phyloP scores from a whole-genome alignment of 2,888 invertebrate genomes.

The Amphiduros pacificus region DNA sequence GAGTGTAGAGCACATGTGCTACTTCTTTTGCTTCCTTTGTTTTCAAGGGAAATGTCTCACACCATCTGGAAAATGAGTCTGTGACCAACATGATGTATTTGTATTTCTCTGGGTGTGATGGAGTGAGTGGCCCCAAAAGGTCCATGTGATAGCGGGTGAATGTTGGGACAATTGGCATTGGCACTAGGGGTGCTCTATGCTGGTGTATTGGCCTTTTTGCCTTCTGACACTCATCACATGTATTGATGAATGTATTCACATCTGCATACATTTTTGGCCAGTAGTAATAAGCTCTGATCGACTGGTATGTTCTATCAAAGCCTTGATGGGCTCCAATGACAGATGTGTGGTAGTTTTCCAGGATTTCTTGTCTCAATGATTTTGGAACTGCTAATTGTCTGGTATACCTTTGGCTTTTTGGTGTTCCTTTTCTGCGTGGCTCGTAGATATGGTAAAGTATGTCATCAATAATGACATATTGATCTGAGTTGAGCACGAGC shows the following conservation, averaged over 20 bases:
- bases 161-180: slow-evolving; percentile 21
- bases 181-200: slow-evolving; percentile 19
- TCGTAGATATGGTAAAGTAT: background rate
- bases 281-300: slow-evolving; percentile 19
- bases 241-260: slow-evolving; percentile 18
- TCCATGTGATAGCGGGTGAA: slow-evolving; percentile 28
- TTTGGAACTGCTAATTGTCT: background rate
- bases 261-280: slow-evolving; percentile 26
- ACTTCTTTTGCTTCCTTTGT: slow-evolving; percentile 16
- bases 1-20: slow-evolving; percentile 2
- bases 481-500: background rate
- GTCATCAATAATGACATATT: slow-evolving; percentile 5
- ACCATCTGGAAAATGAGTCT: slow-evolving; percentile 17
- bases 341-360: slow-evolving; percentile 19
- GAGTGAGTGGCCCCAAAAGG: slow-evolving; percentile 27
- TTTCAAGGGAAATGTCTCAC: slow-evolving; percentile 25
- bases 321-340: slow-evolving; percentile 17
- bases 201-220: slow-evolving; percentile 18
- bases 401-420: background rate
- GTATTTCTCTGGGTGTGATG: slow-evolving; percentile 64
- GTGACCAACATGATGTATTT: slow-evolving; percentile 59
- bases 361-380: too few relatives aligned
- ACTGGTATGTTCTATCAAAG: slow-evolving; percentile 16
- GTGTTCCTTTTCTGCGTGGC: background rate
- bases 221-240: slow-evolving; percentile 30